phyloP scores from a whole-genome alignment of 2,113 vertebrate genomes.

The Heteronetta atricapilla region DNA sequence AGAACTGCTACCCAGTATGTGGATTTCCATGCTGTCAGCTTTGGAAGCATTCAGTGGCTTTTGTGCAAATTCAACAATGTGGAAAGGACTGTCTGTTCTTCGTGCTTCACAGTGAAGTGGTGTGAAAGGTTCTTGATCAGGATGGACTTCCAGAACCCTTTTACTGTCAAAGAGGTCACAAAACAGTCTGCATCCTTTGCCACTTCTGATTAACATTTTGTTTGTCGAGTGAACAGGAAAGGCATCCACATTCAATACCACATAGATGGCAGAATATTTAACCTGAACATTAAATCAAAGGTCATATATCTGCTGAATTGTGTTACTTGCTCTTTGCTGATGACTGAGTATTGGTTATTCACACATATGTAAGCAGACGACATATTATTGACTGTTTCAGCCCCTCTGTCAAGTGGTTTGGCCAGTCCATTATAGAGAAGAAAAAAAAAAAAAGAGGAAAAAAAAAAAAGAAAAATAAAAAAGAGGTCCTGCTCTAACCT shows the following conservation, averaged over 20 bases:
- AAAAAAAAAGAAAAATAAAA: neutral
- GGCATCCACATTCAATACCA: neutral
- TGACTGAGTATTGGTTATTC: conserved; percentile 4
- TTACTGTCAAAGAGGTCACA: neutral
- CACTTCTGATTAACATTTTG: neutral
- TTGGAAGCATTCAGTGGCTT: neutral
- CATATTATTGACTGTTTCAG: neutral
- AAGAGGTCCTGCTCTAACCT: conserved; percentile 14
- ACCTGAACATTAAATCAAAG: neutral
- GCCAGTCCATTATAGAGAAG: neutral
- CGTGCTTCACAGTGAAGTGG: rapidly evolving
- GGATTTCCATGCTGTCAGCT: neutral
- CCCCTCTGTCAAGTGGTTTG: neutral
- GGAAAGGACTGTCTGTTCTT: neutral
- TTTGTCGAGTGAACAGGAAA: neutral
- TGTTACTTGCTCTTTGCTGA: conserved; percentile 24
- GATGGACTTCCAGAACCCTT: neutral
- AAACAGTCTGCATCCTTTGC: neutral
- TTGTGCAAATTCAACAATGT: neutral
- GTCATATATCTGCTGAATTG: neutral
- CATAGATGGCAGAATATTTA: neutral
- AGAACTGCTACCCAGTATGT: neutral
- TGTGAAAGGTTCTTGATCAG: neutral
- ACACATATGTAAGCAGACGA: neutral
- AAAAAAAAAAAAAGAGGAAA: neutral